Percentiles rank a stretch among this genome's conserved stretches.
Conservation (phyloP, 2,113 vertebrate genomes). For the Lethenteron camtschaticum region DNA sequence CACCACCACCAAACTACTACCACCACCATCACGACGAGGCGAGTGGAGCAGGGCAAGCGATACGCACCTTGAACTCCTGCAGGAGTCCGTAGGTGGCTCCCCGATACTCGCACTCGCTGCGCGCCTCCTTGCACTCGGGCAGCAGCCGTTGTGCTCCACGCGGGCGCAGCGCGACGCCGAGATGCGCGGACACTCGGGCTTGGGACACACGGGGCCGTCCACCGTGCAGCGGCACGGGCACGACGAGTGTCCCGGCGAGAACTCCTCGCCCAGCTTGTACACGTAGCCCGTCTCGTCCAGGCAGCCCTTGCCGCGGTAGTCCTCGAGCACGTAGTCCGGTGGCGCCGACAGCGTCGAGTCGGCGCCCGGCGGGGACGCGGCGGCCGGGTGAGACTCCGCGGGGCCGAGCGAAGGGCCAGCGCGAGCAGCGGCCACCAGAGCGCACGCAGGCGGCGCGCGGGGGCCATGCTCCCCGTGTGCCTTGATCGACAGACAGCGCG, state of each 20-base stretch:
- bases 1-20: too few relatives aligned
- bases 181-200: slow-evolving; percentile 56
- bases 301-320: slow-evolving; percentile 90
- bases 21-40: too few relatives aligned
- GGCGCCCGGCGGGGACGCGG: too few relatives aligned
- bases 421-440: too few relatives aligned
- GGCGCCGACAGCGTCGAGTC: too few relatives aligned
- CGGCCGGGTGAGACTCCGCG: too few relatives aligned
- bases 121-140: slow-evolving; percentile 1
- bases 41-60: too few relatives aligned
- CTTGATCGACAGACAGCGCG: too few relatives aligned
- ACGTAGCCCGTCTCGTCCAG: slow-evolving; percentile 95
- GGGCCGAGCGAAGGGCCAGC: too few relatives aligned
- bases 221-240: slow-evolving; percentile 94
- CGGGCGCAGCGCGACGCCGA: slow-evolving; percentile 1
- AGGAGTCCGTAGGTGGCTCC: slow-evolving; percentile 3
- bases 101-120: background rate
- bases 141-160: slow-evolving; percentile 5
- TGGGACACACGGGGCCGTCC: slow-evolving; percentile 69
- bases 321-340: slow-evolving; percentile 64
- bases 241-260: slow-evolving; percentile 69
- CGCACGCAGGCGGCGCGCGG: too few relatives aligned
- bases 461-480: too few relatives aligned
- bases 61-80: slow-evolving; percentile 1
- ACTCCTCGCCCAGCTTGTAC: slow-evolving; percentile 81